Evolutionary conservation across 2,888 invertebrate genomes (phyloP).

Genomic region (Chloroclystis v-ata): DNA sequence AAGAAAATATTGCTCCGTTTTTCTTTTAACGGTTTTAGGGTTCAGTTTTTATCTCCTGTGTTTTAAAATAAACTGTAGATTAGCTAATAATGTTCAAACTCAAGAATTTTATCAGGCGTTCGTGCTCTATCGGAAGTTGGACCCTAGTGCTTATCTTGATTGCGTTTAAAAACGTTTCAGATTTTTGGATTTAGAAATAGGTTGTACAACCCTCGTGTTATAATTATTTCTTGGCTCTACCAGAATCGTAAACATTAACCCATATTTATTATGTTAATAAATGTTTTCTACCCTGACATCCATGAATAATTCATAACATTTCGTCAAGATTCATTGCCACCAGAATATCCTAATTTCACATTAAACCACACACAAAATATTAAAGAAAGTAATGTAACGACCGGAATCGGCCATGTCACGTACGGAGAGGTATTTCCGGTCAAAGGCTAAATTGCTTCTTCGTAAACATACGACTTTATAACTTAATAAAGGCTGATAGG

Average conservation of each 20-base stretch:
- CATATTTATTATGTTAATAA: not conserved
- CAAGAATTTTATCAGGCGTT: not conserved
- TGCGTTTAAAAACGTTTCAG: no score
- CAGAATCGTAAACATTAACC: not conserved
- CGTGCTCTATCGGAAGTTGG: conserved; percentile 1
- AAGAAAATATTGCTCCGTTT: conserved; percentile 11
- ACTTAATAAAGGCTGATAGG: not conserved
- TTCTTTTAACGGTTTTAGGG: not conserved
- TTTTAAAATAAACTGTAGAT: not conserved
- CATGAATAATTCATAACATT: not conserved
- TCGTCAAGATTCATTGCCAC: not conserved
- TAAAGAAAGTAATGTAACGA: conserved; percentile 13
- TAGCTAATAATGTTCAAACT: not conserved
- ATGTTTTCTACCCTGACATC: not conserved
- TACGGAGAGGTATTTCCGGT: conserved; percentile 22
- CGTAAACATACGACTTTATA: conserved; percentile 4
- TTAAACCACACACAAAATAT: conserved; percentile 2
- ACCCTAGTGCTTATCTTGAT: not conserved
- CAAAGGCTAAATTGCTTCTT: conserved; percentile 14
- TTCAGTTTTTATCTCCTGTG: not conserved
- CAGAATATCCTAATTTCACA: conserved; percentile 6
- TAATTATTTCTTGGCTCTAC: not conserved
- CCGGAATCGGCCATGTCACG: conserved; percentile 17
- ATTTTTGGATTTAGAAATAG: no score
- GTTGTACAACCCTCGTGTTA: no score